phyloP scores from a whole-genome alignment of 2,113 vertebrate species.

The Leptosomus discolor region DNA sequence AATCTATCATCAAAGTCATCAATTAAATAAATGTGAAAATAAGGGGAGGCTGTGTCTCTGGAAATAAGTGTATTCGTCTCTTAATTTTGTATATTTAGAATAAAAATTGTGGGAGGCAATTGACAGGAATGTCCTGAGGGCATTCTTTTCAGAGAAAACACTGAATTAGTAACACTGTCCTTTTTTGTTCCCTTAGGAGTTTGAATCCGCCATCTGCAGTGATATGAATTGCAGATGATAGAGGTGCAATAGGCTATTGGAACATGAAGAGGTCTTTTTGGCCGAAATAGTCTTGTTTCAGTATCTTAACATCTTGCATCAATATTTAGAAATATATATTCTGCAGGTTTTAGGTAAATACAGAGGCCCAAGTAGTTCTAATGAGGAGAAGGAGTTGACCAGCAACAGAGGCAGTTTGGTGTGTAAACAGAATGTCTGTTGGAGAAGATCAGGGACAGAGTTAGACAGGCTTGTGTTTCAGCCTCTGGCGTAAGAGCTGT shows the following conservation, averaged over 20 bases:
- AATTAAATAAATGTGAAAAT: background rate
- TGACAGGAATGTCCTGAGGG: background rate
- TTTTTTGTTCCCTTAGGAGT: background rate
- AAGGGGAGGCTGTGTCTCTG: background rate
- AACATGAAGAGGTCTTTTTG: background rate
- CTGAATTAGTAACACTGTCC: background rate
- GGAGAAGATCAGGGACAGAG: constrained; percentile 7
- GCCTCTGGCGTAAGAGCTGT: constrained; percentile 34
- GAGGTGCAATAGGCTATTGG: background rate
- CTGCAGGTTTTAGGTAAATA: background rate
- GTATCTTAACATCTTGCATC: background rate
- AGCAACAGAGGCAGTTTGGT: background rate
- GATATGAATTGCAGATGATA: background rate
- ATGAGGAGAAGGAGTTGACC: background rate
- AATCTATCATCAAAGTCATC: background rate
- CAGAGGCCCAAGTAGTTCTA: background rate
- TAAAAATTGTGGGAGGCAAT: background rate
- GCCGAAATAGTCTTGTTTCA: background rate
- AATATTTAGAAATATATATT: background rate
- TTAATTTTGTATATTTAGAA: background rate
- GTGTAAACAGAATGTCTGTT: background rate
- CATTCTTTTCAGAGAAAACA: background rate
- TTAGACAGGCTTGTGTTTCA: constrained; percentile 53
- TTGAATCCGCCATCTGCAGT: background rate
- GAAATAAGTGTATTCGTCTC: background rate